These are phyloP conservation scores for Cheirogaleus medius DNA, from an alignment of 2,113 vertebrate genomes.

Conservation along the genomic window DNA sequence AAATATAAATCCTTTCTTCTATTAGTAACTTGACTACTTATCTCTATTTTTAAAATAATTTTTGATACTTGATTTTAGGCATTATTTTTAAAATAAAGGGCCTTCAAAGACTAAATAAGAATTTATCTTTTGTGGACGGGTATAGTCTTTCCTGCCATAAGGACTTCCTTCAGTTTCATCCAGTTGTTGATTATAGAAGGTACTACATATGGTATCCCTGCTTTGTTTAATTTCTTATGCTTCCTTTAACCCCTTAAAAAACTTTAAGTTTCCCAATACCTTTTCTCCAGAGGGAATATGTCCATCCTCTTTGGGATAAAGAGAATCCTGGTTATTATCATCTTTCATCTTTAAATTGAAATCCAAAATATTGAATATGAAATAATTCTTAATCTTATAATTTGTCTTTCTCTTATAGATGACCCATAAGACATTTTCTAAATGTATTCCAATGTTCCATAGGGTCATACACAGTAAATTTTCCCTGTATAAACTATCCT, in stretches of 20 bases:
- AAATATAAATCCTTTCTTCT: background rate
- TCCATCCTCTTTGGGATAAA: background rate
- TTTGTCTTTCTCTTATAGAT: background rate
- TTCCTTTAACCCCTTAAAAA: background rate
- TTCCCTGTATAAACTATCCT: background rate
- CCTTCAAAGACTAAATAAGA: background rate
- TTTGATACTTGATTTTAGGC: background rate
- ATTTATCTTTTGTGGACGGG: background rate
- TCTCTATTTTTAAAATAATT: background rate
- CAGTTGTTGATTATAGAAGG: background rate
- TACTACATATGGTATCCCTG: background rate
- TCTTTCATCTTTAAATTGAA: background rate
- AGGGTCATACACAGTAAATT: background rate
- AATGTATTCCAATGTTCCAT: background rate
- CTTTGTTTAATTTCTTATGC: background rate
- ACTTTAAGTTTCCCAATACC: background rate
- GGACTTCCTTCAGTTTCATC: background rate
- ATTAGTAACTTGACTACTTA: background rate
- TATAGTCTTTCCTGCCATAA: background rate
- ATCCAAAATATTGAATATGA: background rate
- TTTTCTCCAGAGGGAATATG: background rate
- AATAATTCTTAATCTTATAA: background rate
- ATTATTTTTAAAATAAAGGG: background rate
- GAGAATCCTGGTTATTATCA: background rate
- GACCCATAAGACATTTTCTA: background rate